Base-by-base conservation (phyloP, 2,113 vertebrate genomes). In the Trogon surrucura region DNA sequence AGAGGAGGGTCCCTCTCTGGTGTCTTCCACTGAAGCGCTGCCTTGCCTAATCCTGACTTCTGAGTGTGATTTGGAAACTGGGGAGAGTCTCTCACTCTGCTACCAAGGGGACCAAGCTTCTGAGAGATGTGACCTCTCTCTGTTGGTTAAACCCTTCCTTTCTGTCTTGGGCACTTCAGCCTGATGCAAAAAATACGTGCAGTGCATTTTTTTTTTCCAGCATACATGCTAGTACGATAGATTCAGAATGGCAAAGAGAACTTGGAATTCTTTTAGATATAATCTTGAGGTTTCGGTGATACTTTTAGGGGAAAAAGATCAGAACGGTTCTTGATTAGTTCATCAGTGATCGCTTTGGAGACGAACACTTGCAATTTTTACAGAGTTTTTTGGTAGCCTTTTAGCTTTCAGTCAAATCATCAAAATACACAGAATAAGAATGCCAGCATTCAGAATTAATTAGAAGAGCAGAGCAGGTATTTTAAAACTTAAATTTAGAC, bases 201-300 rank as follows among this genome's bases (percentile, higher is more conserved):
- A 38, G 9, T 12, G 5, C 13, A 3, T 1, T 4, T 53, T 44
- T 19, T 14, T 32, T 8, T 41, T 36, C 36, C 23, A 29, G 19
- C 1, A 1, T 3, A 2, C 1, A 0, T 16, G 13, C 27, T 47
- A 3, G 18, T 7, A 5, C 0, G 2, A 2, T 25, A 2, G 2
- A 7, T 16, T 64, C 21, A 19, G 6, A 70, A 16, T 21, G 8
- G 12, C 11, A n/a, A 48, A 45, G 17, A 19, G 30, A 80, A 23
- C 34, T 11, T 30, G 18, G 44, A 22, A 14, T 65, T 32, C 6
- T 13, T 16, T 36, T 34, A 21, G 15, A 3, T 69, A 20, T 15
- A 11, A 6, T 22, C 15, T 25, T 8, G 64, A 57, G 32, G 30
- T 20, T 44, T 64, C 1, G 2, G 26, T 51, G 16, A 36, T 17